Evolutionary conservation across 2,888 invertebrate genomes (phyloP).

Genomic region (Orthosia gothica): DNA sequence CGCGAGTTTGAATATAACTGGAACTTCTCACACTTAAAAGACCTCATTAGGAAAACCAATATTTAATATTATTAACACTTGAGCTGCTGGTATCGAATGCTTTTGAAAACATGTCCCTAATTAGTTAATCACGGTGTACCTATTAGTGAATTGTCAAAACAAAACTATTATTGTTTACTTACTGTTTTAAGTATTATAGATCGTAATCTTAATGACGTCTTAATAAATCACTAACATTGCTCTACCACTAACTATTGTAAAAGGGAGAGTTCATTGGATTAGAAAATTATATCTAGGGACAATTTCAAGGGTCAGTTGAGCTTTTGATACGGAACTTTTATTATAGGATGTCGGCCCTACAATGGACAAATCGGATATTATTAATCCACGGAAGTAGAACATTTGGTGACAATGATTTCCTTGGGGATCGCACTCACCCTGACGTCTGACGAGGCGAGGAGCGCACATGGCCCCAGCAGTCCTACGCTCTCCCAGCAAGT

Average conservation of each 20-base stretch:
- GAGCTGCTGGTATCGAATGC: conserved; percentile 11
- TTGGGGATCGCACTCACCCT: conserved; percentile 85
- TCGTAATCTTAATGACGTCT: conserved; percentile 26
- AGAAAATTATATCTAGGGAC: conserved; percentile 68
- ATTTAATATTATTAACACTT: conserved; percentile 31
- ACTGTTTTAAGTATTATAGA: conserved; percentile 10
- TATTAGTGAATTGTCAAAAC: conserved; percentile 34
- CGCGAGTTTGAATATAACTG: conserved; percentile 44
- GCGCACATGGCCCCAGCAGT: conserved; percentile 90
- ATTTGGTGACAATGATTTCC: conserved; percentile 47
- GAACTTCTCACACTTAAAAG: conserved; percentile 13
- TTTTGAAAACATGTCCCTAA: conserved; percentile 45
- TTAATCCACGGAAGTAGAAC: conserved; percentile 54
- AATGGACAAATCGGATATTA: conserved; percentile 39
- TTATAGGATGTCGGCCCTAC: too few species aligned
- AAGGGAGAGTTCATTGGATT: conserved; percentile 58
- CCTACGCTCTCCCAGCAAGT: conserved; percentile 91
- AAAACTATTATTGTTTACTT: conserved; percentile 27
- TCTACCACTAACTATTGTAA: conserved; percentile 20
- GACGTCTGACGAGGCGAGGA: conserved; percentile 88
- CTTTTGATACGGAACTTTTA: conserved; percentile 60
- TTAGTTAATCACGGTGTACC: conserved; percentile 46
- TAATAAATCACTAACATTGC: conserved; percentile 9
- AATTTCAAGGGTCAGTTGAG: conserved; percentile 63
- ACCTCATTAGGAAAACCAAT: conserved; percentile 23